Evolutionary conservation across 2,888 invertebrate genomes (phyloP), one percentile per base, ranked within the genome.

Genomic region (Microplitis deprimator): DNA sequence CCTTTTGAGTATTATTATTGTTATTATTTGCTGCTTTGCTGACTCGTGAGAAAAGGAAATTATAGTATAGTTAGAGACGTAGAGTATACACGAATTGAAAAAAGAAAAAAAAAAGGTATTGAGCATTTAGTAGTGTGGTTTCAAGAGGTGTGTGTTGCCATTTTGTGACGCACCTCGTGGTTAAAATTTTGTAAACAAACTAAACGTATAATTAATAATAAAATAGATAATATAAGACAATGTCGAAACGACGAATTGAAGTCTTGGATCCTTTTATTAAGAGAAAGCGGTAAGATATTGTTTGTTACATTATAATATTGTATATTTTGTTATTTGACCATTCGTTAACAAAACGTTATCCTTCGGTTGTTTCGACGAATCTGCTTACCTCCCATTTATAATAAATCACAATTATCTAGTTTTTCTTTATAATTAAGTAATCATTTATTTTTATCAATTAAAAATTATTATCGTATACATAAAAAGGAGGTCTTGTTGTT

Each of bases 231-330:
- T n/a, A 50, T 17, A 59, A 13, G 73, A 85, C 76, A 76, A 95
- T 96, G 96, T 96, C 96, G 68, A 96, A 96, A 90, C 92, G 96
- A 85, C 93, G 96, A 89, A 96, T 96, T 88, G 96, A 96, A 92
- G 95, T 96, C 80, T 92, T 95, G 86, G 96, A 96, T 87, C 95
- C 96, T 4, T 96, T 95, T 88, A 92, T 95, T 78, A 94, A 94
- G 90, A 93, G 94, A 90, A 94, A 93, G 91, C 92, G 94, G 96
- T 95, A 90, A 91, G 92, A 91, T 81, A 10, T 40, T 68, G n/a
- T 67, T 20, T 50, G 17, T 38, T 6, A 69, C 69, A 62, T 13
- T 17, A 62, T 13, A 20, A 65, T 65, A 70, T 77, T 13, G 68
- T 50, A 20, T 8, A 72, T 76, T 77, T 20, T 13, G 76, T 81